phyloP scores from a whole-genome alignment of 2,113 vertebrate species.

The Emydocephalus ijimae region DNA sequence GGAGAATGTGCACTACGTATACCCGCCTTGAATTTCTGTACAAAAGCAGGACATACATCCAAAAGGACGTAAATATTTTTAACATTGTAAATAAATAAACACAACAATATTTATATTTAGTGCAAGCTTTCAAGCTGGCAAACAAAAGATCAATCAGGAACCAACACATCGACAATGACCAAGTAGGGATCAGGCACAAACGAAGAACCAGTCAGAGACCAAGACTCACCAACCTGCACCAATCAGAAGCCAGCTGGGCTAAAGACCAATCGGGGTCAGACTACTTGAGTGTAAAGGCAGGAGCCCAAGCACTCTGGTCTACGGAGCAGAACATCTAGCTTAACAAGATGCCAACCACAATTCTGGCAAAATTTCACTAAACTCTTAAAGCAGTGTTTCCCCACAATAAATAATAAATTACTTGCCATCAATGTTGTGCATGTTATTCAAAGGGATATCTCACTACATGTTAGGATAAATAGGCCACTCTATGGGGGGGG shows the following conservation, averaged over 20 bases:
- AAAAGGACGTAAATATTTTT: too few relatives aligned
- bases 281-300: background rate
- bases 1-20: too few relatives aligned
- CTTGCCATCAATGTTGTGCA: background rate
- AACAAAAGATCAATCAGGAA: background rate
- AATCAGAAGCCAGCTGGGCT: background rate
- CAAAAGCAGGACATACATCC: too few relatives aligned
- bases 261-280: background rate
- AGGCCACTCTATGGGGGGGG: background rate
- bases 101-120: background rate
- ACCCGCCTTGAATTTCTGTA: too few relatives aligned
- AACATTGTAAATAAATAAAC: background rate
- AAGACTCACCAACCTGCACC: background rate
- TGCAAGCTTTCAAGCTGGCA: background rate
- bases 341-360: background rate
- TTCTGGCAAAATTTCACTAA: background rate
- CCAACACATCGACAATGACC: background rate
- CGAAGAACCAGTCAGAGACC: background rate
- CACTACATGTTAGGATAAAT: background rate
- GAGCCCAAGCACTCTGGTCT: background rate
- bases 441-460: background rate
- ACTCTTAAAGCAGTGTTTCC: background rate
- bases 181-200: background rate
- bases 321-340: background rate
- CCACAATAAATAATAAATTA: background rate